Evolutionary conservation across 2,113 vertebrate species (phyloP).

Genomic region (Colinus virginianus): DNA sequence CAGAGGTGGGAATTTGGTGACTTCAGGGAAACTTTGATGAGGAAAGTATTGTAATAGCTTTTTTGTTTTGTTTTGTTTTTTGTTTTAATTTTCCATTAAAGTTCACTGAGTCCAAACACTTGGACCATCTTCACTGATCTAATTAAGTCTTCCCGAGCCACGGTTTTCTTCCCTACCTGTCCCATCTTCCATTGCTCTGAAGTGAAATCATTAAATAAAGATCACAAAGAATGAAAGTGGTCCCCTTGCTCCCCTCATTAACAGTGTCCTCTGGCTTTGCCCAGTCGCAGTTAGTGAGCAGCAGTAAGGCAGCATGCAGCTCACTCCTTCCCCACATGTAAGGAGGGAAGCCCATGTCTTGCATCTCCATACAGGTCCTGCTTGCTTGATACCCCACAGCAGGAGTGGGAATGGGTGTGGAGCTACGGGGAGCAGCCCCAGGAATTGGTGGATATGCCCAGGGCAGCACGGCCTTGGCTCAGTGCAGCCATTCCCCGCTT

Average conservation of each 20-base stretch:
- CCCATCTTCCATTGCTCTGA: not conserved
- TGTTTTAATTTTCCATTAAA: not conserved
- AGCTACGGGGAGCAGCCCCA: not conserved
- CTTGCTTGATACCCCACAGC: not conserved
- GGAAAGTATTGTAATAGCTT: not conserved
- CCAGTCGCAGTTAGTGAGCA: rapidly evolving
- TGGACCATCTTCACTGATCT: not conserved
- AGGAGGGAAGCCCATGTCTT: not conserved
- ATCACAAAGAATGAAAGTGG: slow-evolving; percentile 1
- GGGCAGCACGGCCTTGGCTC: rapidly evolving
- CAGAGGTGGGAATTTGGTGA: not conserved
- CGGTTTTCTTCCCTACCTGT: not conserved
- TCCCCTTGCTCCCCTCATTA: slow-evolving; percentile 16
- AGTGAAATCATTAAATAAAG: slow-evolving; percentile 39
- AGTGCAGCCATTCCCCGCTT: not conserved
- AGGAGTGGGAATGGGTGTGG: rapidly evolving
- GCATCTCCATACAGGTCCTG: not conserved
- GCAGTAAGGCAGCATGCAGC: not conserved
- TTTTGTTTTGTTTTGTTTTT: not conserved
- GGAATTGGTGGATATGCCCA: too few species aligned
- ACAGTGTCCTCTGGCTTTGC: not conserved
- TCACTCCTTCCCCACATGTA: not conserved
- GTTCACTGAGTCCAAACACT: not conserved
- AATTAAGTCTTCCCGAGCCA: not conserved
- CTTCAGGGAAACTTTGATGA: not conserved